Conservation (phyloP, 2,888 invertebrate genomes). For the Cosmorhoe ocellata region DNA sequence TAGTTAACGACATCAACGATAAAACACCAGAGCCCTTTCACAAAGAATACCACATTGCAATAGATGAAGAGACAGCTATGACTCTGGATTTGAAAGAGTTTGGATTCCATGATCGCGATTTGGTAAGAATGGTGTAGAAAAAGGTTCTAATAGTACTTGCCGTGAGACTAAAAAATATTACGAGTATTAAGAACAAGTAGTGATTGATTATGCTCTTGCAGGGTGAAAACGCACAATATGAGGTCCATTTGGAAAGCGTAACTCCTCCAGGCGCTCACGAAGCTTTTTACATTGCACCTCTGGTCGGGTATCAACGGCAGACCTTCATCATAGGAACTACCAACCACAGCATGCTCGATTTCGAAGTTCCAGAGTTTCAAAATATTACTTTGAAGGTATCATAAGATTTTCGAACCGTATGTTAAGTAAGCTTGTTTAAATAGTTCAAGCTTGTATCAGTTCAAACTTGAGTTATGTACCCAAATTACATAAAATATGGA, state of each 20-base stretch:
- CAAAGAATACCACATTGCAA: conserved; percentile 53
- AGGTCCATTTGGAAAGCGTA: conserved; percentile 64
- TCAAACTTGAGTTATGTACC: no score
- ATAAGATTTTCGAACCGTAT: conserved; percentile 26
- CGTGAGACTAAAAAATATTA: no score
- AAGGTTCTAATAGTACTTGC: no score
- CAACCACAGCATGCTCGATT: conserved; percentile 81
- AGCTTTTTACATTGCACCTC: conserved; percentile 84
- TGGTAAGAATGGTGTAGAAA: conserved; percentile 58
- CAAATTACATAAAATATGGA: no score
- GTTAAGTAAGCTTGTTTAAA: no score
- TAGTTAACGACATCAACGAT: conserved; percentile 85
- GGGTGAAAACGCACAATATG: conserved; percentile 84
- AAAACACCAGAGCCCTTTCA: conserved; percentile 81
- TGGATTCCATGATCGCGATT: conserved; percentile 78
- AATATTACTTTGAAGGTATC: conserved; percentile 61
- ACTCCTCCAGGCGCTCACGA: conserved; percentile 58
- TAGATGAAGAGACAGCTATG: conserved; percentile 79
- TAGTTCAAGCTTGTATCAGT: background rate
- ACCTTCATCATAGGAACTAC: conserved; percentile 81
- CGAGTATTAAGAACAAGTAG: no score
- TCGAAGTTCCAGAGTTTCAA: conserved; percentile 78
- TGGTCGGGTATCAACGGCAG: conserved; percentile 82
- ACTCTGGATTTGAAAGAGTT: conserved; percentile 75
- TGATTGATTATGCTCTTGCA: conserved; percentile 37